Base-by-base conservation (phyloP, 37 sponge, comb jelly and placozoan species). In the Oopsacas minuta region DNA sequence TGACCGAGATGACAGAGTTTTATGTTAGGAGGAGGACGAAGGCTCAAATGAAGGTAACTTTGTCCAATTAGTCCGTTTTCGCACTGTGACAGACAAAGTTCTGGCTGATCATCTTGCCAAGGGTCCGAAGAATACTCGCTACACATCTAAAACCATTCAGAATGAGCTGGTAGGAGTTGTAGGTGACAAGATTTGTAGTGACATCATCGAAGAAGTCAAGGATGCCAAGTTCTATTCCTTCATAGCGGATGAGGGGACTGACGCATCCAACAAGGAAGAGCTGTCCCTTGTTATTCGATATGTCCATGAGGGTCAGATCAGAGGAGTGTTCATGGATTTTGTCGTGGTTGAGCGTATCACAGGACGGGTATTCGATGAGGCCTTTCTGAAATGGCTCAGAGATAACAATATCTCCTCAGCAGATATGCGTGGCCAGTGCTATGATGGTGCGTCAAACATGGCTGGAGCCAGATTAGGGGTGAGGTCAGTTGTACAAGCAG, bases 91-190 rank as follows among this genome's bases (percentile, higher is more conserved):
- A 39, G 91, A 91, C 61, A 25, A 86, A 0, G 52, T 84, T 75
- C 85, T 91, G 12, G 35, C 82, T 32, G 34, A 81, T 1, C 83
- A 84, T 51, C 42, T 88, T 8, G 81, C 38, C n/a, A 88, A 83
- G 23, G 87, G 85, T 8, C 91, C 91, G 37, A 38, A 38, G 81
- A 91, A 89, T 89, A 89, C 91, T 34, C 37, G 52, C 17, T 88
- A 88, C 69, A 91, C 91, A 46, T 91, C 91, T 10, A 91, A 91
- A 38, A 91, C 91, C 1, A 91, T 89, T 25, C 88, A 91, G 85
- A 91, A 88, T 86, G 84, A 89, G 81, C 20, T 91, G 83, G 53
- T 91, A 17, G 81, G 37, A 39, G 85, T 88, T 23, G 39, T 86
- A 37, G 86, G 84, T 37, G 15, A 34, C 5, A 28, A 30, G 46